Conservation (phyloP, 2,797 vertebrate genomes). For the Apodemus agrarius region DNA sequence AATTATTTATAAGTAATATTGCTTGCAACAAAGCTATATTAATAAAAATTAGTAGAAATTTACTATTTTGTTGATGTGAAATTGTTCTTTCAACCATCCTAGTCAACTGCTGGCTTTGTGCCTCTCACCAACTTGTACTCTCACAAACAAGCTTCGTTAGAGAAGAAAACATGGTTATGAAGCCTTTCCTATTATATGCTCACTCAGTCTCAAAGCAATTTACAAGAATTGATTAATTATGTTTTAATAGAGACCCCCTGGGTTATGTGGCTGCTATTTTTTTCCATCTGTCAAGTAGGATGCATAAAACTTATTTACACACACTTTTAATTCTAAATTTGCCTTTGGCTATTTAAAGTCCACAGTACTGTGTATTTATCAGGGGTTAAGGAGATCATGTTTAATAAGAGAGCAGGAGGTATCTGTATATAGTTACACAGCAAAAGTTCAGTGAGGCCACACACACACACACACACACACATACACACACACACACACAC, state of each 20-base stretch:
- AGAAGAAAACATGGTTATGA: conserved; percentile 16
- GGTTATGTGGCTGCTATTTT: conserved; percentile 54
- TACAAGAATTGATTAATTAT: conserved; percentile 70
- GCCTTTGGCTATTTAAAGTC: conserved; percentile 10
- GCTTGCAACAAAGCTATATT: conserved; percentile 75
- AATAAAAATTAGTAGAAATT: conserved; percentile 79
- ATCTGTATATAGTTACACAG: not conserved
- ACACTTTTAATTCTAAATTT: conserved; percentile 19
- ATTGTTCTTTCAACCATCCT: conserved; percentile 51
- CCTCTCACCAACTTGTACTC: not conserved
- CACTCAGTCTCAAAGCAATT: conserved; percentile 63
- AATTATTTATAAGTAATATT: conserved; percentile 84
- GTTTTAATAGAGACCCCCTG: not conserved
- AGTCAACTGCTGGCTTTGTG: not conserved
- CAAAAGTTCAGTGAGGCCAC: not conserved
- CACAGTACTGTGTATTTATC: conserved; percentile 22
- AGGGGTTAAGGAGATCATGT: conserved; percentile 21
- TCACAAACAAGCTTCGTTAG: not conserved
- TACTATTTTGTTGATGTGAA: conserved; percentile 78
- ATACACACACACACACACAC: not conserved
- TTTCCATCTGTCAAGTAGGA: conserved; percentile 60
- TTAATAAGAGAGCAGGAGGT: conserved; percentile 34
- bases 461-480: not conserved
- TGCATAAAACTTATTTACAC: conserved; percentile 59
- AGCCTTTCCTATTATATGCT: conserved; percentile 14